Base-by-base conservation (phyloP, 2,888 invertebrate species). In the Micropterix aruncella region DNA sequence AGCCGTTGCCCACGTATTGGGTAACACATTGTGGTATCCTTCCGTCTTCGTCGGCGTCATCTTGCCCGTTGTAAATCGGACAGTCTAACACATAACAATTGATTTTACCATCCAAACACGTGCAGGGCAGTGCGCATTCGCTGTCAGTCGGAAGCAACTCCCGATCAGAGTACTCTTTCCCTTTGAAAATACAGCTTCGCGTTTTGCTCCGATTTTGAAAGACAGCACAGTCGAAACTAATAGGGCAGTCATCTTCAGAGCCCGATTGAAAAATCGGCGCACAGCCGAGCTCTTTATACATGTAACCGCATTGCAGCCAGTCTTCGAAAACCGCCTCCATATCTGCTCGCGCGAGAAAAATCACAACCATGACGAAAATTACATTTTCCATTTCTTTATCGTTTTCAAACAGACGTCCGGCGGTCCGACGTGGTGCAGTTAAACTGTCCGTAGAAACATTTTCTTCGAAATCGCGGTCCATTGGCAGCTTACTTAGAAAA, bases 201-300 rank as follows among this genome's bases (percentile, higher is more conserved):
- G 27, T 27, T 5, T 5, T 5, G 5, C 7, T 12, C 7, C 12
- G 5, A 7, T 27, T 12, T 5, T 27, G 7, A 12, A 27, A 7
- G 7, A 12, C 27, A 7, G 27, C 7, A 27, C 27, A 27, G 7
- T 5, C 5, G 12, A 27, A 27, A 5, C 27, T 5, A 12, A 7
- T 5, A 5, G 27, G 27, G 27, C 27, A 27, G 5, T 7, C 27
- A 27, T 27, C 27, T n/a, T n/a, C n/a, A 5, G 27, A 27, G 27
- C 50, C 47, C 48, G 46, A 44, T 50, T 50, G 40, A 43, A 42
- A 46, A 37, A 44, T 47, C 16, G 46, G 27, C 27, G 27, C 27
- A 12, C 27, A 27, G 5, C 27, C 27, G 27, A 27, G 27, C 27
- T 27, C 27, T 12, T 27, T 27, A 12, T 27, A 27, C 27, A 27